Evolutionary conservation across 1,140 invertebrate species (phyloP).

Genomic region (Megalonaias nervosa): DNA sequence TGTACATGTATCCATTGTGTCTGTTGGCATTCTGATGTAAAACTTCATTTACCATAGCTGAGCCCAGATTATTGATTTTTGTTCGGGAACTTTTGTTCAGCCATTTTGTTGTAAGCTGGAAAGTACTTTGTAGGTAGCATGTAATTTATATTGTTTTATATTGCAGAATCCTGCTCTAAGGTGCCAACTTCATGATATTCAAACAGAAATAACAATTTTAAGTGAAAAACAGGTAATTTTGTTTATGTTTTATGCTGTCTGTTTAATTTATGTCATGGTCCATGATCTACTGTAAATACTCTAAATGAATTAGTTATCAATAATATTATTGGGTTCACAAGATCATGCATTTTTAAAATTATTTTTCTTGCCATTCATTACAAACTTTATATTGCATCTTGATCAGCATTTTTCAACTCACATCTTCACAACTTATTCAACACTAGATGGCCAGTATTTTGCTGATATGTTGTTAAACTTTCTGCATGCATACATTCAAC

Average conservation of each 20-base stretch:
- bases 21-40: not conserved
- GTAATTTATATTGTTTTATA: constrained; percentile 3
- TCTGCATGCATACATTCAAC: too few relatives aligned
- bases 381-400: too few relatives aligned
- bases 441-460: too few relatives aligned
- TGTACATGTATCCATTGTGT: not conserved
- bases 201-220: constrained; percentile 27
- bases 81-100: constrained; percentile 3
- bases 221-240: constrained; percentile 28
- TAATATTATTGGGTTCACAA: too few relatives aligned
- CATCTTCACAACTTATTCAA: too few relatives aligned
- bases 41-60: not conserved
- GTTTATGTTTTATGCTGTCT: not conserved
- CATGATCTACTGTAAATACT: too few relatives aligned
- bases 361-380: too few relatives aligned
- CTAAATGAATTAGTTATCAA: too few relatives aligned
- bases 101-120: not conserved
- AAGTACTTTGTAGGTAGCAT: too few relatives aligned
- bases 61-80: not conserved
- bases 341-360: too few relatives aligned
- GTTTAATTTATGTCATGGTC: not conserved
- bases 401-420: too few relatives aligned
- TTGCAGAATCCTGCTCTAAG: constrained; percentile 27
- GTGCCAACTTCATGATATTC: constrained; percentile 18
- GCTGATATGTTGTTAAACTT: too few relatives aligned